Evolutionary conservation across 2,797 vertebrate species (phyloP), one percentile per base, ranked within the genome.

Genomic region (Novumbra hubbsi): DNA sequence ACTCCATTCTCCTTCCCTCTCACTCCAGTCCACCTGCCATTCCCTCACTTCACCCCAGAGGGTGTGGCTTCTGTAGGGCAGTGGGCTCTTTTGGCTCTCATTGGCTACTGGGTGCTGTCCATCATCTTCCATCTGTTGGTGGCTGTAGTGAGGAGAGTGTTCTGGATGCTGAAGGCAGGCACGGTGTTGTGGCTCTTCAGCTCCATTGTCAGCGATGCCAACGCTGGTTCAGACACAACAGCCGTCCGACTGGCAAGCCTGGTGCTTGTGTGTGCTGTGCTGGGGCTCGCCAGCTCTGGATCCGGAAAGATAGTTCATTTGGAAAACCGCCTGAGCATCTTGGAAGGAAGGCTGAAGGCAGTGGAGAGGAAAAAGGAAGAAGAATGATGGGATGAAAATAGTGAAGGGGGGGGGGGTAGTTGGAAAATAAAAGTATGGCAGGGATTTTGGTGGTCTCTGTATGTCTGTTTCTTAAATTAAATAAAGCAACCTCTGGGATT

Each of bases 41-140:
- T 93, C 69, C 93, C 92, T 28, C 90, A 76, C 72, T 92, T 94
- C 87, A 94, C 92, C 19, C 84, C 93, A 4, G 92, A 94, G 70
- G 93, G 90, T 0, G 91, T 94, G 71, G 82, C 90, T 0, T 77
- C 88, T 0, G 90, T 93, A 1, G 91, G 89, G 28, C 91, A 93
- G 84, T 95, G 93, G 92, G 92, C 91, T 21, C 80, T 95, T 69
- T 57, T 93, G 82, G 88, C 89, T 45, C 83, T 94, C 75, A 91
- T 92, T 28, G 90, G 85, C 71, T 95, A 94, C 88, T 94, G 90
- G 92, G 71, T 91, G 71, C 83, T 94, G 78, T 89, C 79, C 70
- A 48, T 90, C 0, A 3, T 81, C 16, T 84, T 95, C 57, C 89
- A 88, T 32, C 66, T 93, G 79, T 64, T 90, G 1, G 71, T 92